Conservation (phyloP, 2,888 invertebrate genomes). For the Agriopis aurantiaria region DNA sequence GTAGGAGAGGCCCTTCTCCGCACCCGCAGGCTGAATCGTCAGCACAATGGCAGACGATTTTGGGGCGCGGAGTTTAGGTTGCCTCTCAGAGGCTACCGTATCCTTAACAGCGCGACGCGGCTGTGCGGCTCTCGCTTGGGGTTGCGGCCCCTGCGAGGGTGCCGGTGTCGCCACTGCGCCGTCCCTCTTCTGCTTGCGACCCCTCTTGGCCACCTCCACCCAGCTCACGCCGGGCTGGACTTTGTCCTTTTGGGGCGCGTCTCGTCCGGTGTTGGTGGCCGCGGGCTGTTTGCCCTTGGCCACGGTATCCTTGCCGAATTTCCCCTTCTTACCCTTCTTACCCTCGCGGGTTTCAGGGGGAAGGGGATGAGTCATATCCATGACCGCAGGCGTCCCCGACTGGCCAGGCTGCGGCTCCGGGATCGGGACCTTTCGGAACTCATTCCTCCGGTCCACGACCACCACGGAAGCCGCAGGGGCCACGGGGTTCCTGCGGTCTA, state of each 20-base stretch:
- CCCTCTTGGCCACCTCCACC: not conserved
- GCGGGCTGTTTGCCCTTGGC: not conserved
- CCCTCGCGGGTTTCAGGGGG: not conserved
- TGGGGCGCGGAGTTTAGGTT: conserved; percentile 17
- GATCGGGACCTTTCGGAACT: too few relatives aligned
- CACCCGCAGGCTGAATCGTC: conserved; percentile 19
- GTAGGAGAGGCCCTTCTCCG: not conserved
- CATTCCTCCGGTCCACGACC: not conserved
- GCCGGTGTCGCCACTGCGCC: not conserved
- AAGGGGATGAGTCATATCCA: too few relatives aligned
- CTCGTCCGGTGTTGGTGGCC: not conserved
- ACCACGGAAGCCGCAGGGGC: not conserved
- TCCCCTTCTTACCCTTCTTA: not conserved
- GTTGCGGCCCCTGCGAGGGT: not conserved
- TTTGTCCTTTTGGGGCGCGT: not conserved
- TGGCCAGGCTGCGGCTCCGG: too few relatives aligned
- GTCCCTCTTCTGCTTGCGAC: not conserved
- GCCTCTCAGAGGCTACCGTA: too few relatives aligned
- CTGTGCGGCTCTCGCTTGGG: not conserved
- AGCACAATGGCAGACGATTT: conserved; percentile 28
- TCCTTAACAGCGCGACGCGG: not conserved
- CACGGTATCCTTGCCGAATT: not conserved
- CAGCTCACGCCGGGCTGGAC: not conserved
- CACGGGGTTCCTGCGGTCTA: not conserved
- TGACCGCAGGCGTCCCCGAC: too few relatives aligned